A percentile compares a stretch with the other conserved stretches of the same genome.
Evolutionary conservation across 2,888 invertebrate genomes (phyloP).

Genomic region (Volucella inanis): DNA sequence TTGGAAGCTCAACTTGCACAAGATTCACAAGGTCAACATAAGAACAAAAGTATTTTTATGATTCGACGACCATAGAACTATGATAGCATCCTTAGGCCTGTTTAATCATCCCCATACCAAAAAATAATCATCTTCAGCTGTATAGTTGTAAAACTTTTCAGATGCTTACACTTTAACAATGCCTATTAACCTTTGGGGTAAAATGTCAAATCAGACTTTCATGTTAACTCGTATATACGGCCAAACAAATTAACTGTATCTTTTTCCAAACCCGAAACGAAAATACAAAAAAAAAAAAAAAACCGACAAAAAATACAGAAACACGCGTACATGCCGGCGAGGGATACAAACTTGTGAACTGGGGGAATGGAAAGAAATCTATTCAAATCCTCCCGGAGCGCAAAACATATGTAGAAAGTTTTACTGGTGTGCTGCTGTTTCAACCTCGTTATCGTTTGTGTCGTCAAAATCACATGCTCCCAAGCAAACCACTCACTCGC

Average conservation of each 20-base stretch:
- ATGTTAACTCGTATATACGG: slow-evolving; percentile 36
- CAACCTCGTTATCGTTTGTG: neutral
- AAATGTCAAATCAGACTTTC: slow-evolving; percentile 56
- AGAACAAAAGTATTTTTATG: slow-evolving; percentile 22
- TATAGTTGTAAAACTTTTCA: slow-evolving; percentile 33
- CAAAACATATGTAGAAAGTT: slow-evolving; percentile 52
- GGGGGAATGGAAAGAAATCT: slow-evolving; percentile 45
- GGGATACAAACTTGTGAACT: slow-evolving; percentile 35
- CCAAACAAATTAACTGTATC: slow-evolving; percentile 49
- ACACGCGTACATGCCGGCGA: neutral
- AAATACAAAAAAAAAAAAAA: too few species aligned
- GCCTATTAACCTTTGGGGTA: slow-evolving; percentile 32
- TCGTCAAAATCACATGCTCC: slow-evolving; percentile 2
- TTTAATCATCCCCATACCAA: slow-evolving; percentile 4
- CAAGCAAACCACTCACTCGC: neutral
- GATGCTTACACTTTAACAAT: slow-evolving; percentile 37
- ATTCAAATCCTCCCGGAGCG: slow-evolving; percentile 50
- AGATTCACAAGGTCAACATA: neutral
- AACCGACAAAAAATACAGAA: neutral
- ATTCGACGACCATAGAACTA: slow-evolving; percentile 30
- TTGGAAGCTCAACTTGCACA: too few species aligned
- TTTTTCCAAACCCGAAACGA: neutral
- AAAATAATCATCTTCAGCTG: slow-evolving; percentile 28
- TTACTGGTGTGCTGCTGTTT: slow-evolving; percentile 6
- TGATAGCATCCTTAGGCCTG: slow-evolving; percentile 6